phyloP scores from a whole-genome alignment of 2,888 invertebrate genomes.

The Eupithecia tripunctaria region DNA sequence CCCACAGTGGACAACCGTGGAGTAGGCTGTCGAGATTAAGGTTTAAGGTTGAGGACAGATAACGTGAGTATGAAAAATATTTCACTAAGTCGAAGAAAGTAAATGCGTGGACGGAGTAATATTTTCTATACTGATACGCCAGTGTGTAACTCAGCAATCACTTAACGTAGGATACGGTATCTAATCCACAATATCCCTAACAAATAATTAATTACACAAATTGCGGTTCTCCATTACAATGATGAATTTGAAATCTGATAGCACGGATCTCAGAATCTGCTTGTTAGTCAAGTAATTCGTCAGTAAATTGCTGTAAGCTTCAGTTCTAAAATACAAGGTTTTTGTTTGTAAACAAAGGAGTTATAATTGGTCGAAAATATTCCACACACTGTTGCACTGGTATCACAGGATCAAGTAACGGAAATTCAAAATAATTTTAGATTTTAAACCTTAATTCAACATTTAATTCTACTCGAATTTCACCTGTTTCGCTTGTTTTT shows the following conservation, averaged over 20 bases:
- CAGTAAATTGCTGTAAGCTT: background rate
- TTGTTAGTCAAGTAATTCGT: slow-evolving; percentile 3
- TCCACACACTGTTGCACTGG: background rate
- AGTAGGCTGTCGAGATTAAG: too few species aligned
- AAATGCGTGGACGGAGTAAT: too few species aligned
- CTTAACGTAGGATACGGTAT: background rate
- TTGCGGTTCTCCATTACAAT: slow-evolving; percentile 10
- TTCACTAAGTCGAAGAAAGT: too few species aligned
- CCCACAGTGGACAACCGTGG: too few species aligned
- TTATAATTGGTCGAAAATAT: too few species aligned
- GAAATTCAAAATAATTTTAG: background rate
- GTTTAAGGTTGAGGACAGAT: too few species aligned
- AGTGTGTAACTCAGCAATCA: background rate
- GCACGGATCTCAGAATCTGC: slow-evolving; percentile 7
- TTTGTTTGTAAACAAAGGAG: background rate
- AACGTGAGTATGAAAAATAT: too few species aligned
- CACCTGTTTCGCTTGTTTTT: background rate
- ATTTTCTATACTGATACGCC: background rate
- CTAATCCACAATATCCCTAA: background rate
- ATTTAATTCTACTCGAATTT: background rate
- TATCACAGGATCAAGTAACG: background rate
- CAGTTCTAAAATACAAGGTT: background rate
- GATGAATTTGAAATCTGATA: slow-evolving; percentile 15
- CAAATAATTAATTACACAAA: slow-evolving; percentile 13
- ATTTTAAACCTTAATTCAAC: background rate